Base-by-base conservation (phyloP, 2,888 invertebrate species). In the Reticulitermes lucifugus region DNA sequence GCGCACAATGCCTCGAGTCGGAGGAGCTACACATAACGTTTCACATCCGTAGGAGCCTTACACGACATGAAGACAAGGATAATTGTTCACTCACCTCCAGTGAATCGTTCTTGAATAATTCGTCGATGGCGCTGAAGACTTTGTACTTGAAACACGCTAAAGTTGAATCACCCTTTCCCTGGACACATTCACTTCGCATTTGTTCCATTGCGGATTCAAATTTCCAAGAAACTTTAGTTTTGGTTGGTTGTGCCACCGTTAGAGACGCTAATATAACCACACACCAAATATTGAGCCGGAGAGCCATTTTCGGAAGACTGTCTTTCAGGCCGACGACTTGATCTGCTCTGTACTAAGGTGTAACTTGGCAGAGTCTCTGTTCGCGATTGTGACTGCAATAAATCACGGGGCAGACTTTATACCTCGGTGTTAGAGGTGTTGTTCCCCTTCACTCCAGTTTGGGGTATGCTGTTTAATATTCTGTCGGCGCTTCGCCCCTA, bases 131-230 rank as follows among this genome's bases (percentile, higher is more conserved):
- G 70, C 71, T 77, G 92, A 96, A 94, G 87, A 96, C 95, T 90
- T 96, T 96, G 92, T 94, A 95, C 91, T 96, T 96, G 91, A 96
- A 94, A 91, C 97, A 97, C 87, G 96, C 95, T 85, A 96, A 93
- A 41, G 95, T 95, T 9, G 81, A 81, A n/a, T 81, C 81, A 43
- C 25, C 25, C 90, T 96, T 96, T 88, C 94, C 94, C 88, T 94
- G 94, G 71, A 93, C 93, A 90, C 96, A 97, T 89, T 95, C 86
- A n/a, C 46, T 85, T 43, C 82, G 77, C 65, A 87, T 73, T 46
- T 96, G 95, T 89, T 95, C 95, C 80, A 96, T 94, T 91, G 95
- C 93, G 84, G 93, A 92, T 89, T 96, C 95, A 93, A 96, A 70
- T 25, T 81, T 81, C n/a, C 14, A 81, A 4, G 81, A 65, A 41